Percentiles rank a stretch among this genome's conserved stretches.
phyloP scores from a whole-genome alignment of 1,140 invertebrate species.

The Pseudomyrmex cubaensis region DNA sequence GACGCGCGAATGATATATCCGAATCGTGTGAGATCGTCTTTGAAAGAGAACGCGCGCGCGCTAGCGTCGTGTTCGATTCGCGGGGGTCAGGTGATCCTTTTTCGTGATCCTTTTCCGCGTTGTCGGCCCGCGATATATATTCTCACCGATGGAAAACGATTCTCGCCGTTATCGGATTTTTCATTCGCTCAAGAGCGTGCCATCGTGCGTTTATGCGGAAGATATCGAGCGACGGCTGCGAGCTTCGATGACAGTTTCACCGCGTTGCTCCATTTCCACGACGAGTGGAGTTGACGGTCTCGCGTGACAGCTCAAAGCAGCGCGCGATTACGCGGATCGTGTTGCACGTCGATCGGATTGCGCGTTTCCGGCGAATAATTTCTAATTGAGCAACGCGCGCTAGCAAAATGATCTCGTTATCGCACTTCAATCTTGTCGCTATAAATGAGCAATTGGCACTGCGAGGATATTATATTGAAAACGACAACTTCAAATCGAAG shows the following conservation, averaged over 20 bases:
- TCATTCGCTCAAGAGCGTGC: constrained; percentile 30
- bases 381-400: not conserved
- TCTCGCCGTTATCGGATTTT: constrained; percentile 34
- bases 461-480: not conserved
- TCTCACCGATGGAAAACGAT: constrained; percentile 28
- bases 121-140: constrained; percentile 6
- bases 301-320: constrained; percentile 1
- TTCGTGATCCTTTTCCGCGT: constrained; percentile 17
- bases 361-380: constrained; percentile 13
- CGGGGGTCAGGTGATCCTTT: constrained; percentile 6
- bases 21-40: constrained; percentile 8
- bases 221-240: constrained; percentile 12
- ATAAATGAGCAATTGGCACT: not conserved
- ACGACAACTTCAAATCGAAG: not conserved
- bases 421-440: not conserved
- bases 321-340: not conserved
- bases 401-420: not conserved
- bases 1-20: constrained; percentile 14
- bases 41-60: constrained; percentile 32
- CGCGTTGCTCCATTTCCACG: constrained; percentile 16
- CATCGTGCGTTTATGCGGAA: constrained; percentile 7
- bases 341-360: constrained; percentile 1
- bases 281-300: not conserved
- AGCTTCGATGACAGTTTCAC: constrained; percentile 17
- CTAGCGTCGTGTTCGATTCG: constrained; percentile 8